These are phyloP conservation scores for Smithornis capensis DNA, from an alignment of 2,113 vertebrate genomes.

Conservation along the genomic window DNA sequence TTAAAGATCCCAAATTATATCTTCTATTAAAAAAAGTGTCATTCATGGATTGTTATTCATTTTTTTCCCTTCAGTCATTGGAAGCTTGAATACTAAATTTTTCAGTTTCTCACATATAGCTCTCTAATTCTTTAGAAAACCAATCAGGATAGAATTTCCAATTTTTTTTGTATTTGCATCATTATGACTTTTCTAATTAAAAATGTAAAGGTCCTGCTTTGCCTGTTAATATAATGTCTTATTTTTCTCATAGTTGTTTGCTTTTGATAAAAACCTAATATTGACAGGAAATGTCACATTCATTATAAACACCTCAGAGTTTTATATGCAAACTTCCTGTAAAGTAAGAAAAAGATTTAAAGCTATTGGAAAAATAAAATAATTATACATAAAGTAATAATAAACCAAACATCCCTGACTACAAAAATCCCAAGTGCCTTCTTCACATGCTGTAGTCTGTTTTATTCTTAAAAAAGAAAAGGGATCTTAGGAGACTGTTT, in stretches of 20 bases:
- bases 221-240: background rate
- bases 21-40: background rate
- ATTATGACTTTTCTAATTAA: background rate
- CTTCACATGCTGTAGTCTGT: background rate
- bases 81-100: background rate
- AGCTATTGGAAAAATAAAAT: background rate
- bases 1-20: background rate
- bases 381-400: background rate
- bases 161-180: background rate
- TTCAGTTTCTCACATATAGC: background rate
- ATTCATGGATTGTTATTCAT: background rate
- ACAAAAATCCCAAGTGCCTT: background rate
- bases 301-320: background rate
- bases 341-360: background rate
- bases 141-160: background rate
- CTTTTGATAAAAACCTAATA: background rate
- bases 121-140: background rate
- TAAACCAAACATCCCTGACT: background rate
- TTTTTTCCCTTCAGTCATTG: background rate
- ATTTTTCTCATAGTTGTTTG: background rate
- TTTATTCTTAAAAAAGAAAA: background rate
- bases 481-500: background rate
- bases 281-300: background rate
- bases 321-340: background rate
- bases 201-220: background rate